phyloP scores from a whole-genome alignment of 2,888 invertebrate species.

The Ceramica pisi region DNA sequence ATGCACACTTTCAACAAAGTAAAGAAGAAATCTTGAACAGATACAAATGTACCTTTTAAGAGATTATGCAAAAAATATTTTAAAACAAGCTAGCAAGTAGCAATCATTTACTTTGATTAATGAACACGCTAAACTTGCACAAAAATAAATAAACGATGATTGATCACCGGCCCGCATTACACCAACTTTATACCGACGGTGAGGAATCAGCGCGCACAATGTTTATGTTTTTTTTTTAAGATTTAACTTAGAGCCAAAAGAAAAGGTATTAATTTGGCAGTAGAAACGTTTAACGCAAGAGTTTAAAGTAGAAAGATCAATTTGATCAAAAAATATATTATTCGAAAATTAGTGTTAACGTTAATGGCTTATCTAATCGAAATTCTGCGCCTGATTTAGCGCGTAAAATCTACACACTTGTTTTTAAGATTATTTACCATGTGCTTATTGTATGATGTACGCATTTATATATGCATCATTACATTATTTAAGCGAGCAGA shows the following conservation, averaged over 20 bases:
- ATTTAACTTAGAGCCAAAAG: slow-evolving; percentile 12
- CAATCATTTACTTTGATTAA: slow-evolving; percentile 60
- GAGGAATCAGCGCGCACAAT: slow-evolving; percentile 18
- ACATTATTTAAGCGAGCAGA: too few relatives aligned
- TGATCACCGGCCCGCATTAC: slow-evolving; percentile 35
- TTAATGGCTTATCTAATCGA: too few relatives aligned
- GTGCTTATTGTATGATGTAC: too few relatives aligned
- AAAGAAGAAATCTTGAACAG: slow-evolving; percentile 4
- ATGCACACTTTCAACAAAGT: background rate
- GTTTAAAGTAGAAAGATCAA: background rate
- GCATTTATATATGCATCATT: too few relatives aligned
- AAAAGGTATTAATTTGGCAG: slow-evolving; percentile 24
- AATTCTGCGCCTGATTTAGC: too few relatives aligned
- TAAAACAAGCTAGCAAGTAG: slow-evolving; percentile 40
- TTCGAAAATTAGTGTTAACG: too few relatives aligned
- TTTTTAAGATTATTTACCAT: too few relatives aligned
- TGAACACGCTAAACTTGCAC: slow-evolving; percentile 55
- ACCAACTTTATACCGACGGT: slow-evolving; percentile 26
- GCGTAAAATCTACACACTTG: too few relatives aligned
- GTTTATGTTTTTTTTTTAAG: slow-evolving; percentile 23
- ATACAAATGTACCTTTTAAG: slow-evolving; percentile 35
- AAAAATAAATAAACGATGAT: slow-evolving; percentile 59
- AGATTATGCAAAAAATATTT: slow-evolving; percentile 48
- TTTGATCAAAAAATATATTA: too few relatives aligned
- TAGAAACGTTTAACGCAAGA: slow-evolving; percentile 4